Percentiles rank a stretch among this genome's conserved stretches.
Evolutionary conservation across 2,888 invertebrate species (phyloP).

Genomic region (Eledona agricola): DNA sequence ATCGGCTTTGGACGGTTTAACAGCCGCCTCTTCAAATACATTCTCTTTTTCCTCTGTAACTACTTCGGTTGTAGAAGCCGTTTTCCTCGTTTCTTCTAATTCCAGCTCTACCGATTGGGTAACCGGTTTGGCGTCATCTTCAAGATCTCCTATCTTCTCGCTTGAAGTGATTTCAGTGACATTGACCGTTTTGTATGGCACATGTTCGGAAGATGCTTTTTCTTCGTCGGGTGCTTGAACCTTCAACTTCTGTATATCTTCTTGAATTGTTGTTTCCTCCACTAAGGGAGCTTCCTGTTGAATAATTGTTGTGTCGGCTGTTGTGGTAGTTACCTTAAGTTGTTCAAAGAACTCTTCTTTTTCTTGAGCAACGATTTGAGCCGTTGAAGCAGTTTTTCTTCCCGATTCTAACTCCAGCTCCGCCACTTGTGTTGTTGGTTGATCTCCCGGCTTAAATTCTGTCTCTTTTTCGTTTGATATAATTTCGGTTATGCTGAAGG

Average conservation of each 20-base stretch:
- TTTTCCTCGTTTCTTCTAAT: conserved; percentile 28
- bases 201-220: conserved; percentile 44
- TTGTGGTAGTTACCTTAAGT: conserved; percentile 51
- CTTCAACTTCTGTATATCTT: conserved; percentile 44
- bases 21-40: conserved; percentile 42
- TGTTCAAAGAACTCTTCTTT: conserved; percentile 54
- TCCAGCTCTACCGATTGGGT: conserved; percentile 33
- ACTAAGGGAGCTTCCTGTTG: conserved; percentile 29
- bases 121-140: conserved; percentile 23
- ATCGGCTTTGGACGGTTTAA: conserved; percentile 53
- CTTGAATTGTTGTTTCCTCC: conserved; percentile 46
- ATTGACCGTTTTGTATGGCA: conserved; percentile 56
- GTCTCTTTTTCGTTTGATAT: conserved; percentile 51
- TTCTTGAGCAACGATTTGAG: conserved; percentile 57
- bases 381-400: conserved; percentile 51
- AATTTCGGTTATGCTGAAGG: conserved; percentile 36
- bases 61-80: conserved; percentile 41
- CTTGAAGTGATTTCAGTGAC: conserved; percentile 49
- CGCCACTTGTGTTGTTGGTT: conserved; percentile 50
- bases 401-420: conserved; percentile 52
- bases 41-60: conserved; percentile 51
- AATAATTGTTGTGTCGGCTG: conserved; percentile 44
- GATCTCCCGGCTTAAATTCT: conserved; percentile 41
- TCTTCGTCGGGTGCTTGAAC: conserved; percentile 40
- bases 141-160: conserved; percentile 43